A percentile compares a stretch with the other conserved stretches of the same genome.
These are phyloP conservation scores for Gymnocheta viridis DNA, from an alignment of 2,888 invertebrate species.

Conservation along the genomic window DNA sequence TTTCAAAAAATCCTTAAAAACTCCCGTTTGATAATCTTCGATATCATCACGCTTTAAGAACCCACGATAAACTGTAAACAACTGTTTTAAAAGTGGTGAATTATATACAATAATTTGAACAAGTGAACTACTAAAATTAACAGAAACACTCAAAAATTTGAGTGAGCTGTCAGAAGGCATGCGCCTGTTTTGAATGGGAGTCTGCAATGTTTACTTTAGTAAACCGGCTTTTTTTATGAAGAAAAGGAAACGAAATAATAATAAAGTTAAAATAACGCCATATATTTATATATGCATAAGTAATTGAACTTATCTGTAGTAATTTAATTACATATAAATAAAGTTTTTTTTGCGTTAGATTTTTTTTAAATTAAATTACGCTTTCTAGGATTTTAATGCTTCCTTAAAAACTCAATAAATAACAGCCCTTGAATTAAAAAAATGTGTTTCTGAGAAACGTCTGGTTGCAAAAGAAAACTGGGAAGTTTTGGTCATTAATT, in stretches of 20 bases:
- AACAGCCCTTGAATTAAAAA: too few species aligned
- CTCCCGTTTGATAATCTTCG: not conserved
- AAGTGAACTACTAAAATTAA: not conserved
- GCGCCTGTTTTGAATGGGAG: conserved; percentile 29
- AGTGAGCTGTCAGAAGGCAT: not conserved
- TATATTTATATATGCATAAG: too few species aligned
- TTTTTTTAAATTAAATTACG: too few species aligned
- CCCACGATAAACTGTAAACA: conserved; percentile 56
- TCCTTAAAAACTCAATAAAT: too few species aligned
- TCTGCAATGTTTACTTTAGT: conserved; percentile 5
- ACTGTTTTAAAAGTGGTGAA: conserved; percentile 43
- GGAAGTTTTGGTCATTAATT: too few species aligned
- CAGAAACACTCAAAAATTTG: conserved; percentile 13
- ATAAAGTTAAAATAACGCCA: not conserved
- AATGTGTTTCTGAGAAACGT: too few species aligned
- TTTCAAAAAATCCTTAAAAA: not conserved
- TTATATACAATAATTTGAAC: conserved; percentile 51
- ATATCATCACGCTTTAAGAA: conserved; percentile 33
- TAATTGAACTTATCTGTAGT: too few species aligned
- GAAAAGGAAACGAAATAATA: not conserved
- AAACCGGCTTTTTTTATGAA: conserved; percentile 37
- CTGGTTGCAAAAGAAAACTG: too few species aligned
- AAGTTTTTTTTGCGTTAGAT: too few species aligned
- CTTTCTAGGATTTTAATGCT: too few species aligned
- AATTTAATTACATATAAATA: too few species aligned